Base-by-base conservation (phyloP, 2,888 invertebrate species). In the Tipula unca region DNA sequence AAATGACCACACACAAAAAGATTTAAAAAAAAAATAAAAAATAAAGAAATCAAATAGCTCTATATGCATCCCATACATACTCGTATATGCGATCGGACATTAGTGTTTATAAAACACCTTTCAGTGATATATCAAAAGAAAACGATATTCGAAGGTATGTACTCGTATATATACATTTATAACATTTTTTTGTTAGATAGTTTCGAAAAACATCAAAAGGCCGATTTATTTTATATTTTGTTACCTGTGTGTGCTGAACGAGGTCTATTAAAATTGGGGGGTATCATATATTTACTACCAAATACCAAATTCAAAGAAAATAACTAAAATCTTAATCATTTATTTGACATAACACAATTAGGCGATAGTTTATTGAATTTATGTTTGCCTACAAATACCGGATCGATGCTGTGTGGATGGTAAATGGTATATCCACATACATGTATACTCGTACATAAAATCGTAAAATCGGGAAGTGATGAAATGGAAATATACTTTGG, bases 71-170 rank as follows among this genome's bases (percentile, higher is more conserved):
- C n/a, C n/a, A n/a, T n/a, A n/a, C n/a, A n/a, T n/a, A n/a, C n/a
- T n/a, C n/a, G n/a, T n/a, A 3, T 69, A 48, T 48, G 48, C 17
- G 69, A 69, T 69, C 69, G 69, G 69, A 20, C 69, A 69, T 69
- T 69, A 69, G 69, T 69, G 69, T 69, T 69, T 69, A 69, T 69
- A 69, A 69, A 69, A 69, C 69, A 69, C 69, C 69, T 69, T 69
- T 69, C 69, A 69, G 69, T 69, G 69, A 69, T 69, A 69, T 69
- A 69, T 69, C 69, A 69, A 69, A 69, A 69, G 69, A 69, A 69
- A 69, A 69, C 25, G 25, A 69, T 69, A 25, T 69, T 69, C 25
- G 69, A 69, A 69, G 69, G 69, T 69, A 69, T 48, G n/a, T n/a
- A n/a, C n/a, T n/a, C n/a, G n/a, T n/a, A n/a, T n/a, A n/a, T n/a